Base-by-base conservation (phyloP, 1,140 invertebrate genomes). In the Paramacrobiotus metropolitanus region DNA sequence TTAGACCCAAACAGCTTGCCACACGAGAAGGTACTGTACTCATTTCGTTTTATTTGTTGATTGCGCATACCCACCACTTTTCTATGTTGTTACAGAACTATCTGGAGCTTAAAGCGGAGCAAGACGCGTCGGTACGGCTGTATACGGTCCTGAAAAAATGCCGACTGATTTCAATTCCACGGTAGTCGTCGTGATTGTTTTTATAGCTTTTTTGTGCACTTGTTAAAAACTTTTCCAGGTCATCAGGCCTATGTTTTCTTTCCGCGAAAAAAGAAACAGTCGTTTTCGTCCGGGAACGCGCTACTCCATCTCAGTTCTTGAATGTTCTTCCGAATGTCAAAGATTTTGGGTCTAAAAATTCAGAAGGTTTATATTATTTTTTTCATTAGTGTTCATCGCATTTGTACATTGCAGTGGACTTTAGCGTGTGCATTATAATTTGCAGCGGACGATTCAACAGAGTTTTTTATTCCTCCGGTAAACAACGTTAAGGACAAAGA, bases 81-180 rank as follows among this genome's bases (percentile, higher is more conserved):
- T n/a, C 9, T 40, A 9, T n/a, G n/a, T n/a, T 40, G 34, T 9
- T 40, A 40, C 34, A 9, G n/a, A 9, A 40, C 9, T 9, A 40
- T 40, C 9, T n/a, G 34, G 9, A n/a, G n/a, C 34, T n/a, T 9
- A 24, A 55, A 24, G 48, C 24, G 15, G 48, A 55, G 48, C 15
- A 55, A 24, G 48, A 55, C 48, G 15, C 15, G 4, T 15, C 48
- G 4, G 48, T 55, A 9, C 48, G 48, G 28, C 4, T 55, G 9
- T 55, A 55, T 28, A 55, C 48, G 15, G 24, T 55, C 15, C 48
- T 55, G 15, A 55, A 55, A 24, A 55, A 55, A 55, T 55, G 48
- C 24, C 48, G 48, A 24, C 48, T 55, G 48, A 55, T 55, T 20
- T 55, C 48, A 15, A 55, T 55, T 9, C 48, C 48, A 15, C 48